Conservation (phyloP, 2,888 invertebrate species). For the Argyra leucocephala region DNA sequence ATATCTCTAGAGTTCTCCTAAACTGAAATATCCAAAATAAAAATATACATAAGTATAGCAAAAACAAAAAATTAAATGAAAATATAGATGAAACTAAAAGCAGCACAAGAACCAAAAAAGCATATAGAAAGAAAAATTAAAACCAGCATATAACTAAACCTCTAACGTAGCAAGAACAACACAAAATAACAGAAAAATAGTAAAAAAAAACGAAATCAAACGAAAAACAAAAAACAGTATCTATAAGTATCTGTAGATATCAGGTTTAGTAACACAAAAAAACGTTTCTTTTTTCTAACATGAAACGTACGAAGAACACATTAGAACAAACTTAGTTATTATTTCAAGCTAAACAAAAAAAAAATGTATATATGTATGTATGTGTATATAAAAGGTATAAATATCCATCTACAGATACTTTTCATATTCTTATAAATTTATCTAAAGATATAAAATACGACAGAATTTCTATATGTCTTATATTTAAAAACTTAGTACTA, state of each 20-base stretch:
- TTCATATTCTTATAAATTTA: neutral
- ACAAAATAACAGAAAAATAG: neutral
- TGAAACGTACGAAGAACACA: neutral
- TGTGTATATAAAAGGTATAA: neutral
- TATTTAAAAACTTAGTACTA: neutral
- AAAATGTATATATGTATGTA: neutral
- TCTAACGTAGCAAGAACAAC: neutral
- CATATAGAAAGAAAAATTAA: neutral
- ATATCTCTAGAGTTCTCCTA: constrained; percentile 2
- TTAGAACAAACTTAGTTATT: constrained; percentile 4
- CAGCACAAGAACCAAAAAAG: neutral
- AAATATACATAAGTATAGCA: too few species aligned
- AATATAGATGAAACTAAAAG: neutral
- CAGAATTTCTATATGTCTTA: neutral
- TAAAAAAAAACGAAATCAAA: neutral
- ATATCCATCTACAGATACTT: neutral
- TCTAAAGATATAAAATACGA: constrained; percentile 1
- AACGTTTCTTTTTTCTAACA: neutral
- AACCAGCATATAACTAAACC: neutral
- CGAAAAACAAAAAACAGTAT: neutral
- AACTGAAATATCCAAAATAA: neutral
- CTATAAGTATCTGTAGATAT: neutral
- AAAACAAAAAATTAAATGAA: too few species aligned
- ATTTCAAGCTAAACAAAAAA: neutral
- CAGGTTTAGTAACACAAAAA: neutral